These are phyloP conservation scores for Alethe diademata DNA, from an alignment of 2,113 vertebrate genomes.

Conservation along the genomic window DNA sequence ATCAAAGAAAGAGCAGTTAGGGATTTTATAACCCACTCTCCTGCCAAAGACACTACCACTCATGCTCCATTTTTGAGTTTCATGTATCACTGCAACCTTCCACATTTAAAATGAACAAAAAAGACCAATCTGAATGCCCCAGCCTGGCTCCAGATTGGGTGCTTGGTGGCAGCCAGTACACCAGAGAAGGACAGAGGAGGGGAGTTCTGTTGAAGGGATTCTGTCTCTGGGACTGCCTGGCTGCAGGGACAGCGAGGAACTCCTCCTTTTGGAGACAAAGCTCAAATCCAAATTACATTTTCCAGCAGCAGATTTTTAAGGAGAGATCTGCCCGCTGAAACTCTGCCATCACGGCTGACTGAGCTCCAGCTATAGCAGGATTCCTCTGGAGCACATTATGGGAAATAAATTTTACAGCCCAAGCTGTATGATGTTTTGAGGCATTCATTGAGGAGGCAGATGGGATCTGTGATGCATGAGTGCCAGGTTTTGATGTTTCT, in stretches of 20 bases:
- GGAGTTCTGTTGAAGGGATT: not conserved
- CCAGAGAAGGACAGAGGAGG: not conserved
- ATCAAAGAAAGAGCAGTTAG: not conserved
- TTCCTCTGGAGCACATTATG: not conserved
- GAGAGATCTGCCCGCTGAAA: not conserved
- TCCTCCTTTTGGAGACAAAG: not conserved
- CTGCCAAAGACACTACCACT: not conserved
- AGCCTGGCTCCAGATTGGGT: not conserved
- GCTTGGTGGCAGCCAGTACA: not conserved
- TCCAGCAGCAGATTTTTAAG: not conserved
- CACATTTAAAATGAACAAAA: not conserved
- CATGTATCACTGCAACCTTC: not conserved
- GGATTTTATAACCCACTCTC: not conserved
- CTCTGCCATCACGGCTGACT: not conserved
- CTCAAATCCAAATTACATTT: not conserved
- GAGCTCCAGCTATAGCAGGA: not conserved
- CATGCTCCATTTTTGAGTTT: not conserved
- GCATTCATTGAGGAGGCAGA: not conserved
- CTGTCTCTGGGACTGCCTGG: accelerated
- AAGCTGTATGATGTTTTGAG: not conserved
- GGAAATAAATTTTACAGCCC: not conserved
- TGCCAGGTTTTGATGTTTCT: not conserved
- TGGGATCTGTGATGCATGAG: not conserved
- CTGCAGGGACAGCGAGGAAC: accelerated
- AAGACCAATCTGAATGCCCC: not conserved